Evolutionary conservation across 2,113 vertebrate genomes (phyloP), one percentile per base, ranked within the genome.

Genomic region (zebrafish (Danio rerio)): DNA sequence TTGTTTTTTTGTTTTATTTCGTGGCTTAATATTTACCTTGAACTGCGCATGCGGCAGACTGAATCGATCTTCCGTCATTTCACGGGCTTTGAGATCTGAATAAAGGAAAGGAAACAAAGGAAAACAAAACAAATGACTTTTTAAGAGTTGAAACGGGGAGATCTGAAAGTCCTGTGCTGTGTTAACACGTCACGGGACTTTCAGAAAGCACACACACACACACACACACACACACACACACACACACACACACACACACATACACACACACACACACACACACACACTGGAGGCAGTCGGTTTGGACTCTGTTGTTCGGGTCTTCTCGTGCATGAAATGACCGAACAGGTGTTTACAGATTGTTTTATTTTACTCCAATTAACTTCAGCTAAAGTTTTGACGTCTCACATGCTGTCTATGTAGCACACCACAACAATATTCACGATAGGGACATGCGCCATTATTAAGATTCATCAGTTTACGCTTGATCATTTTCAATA

Each of bases 331-430:
- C 70, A 55, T 55, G 13, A 31, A 53, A 72, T 40, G 20, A 5
- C 40, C 20, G 52, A 72, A 72, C 70, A 72, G 70, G 50, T 72
- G 70, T 50, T 8, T 50, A 72, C 5, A 53, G 50, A 53, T 52
- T 16, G 13, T 2, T 40, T 69, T 69, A 11, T 61, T 11, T 20
- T 61, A 18, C 7, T 71, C 13, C 40, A 72, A 55, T 73, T n/a
- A 31, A 55, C 7, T 40, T 72, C 8, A 18, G 5, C 20, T 53
- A 31, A 72, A 53, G 20, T 72, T 31, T 16, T 1, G 13, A 13
- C 15, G 12, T 55, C 16, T 42, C 21, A 21, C n/a, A 40, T 5
- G 12, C 50, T 53, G 15, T 20, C 0, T 20, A 21, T 16, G 10
- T 40, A 7, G 13, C 20, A 16, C 15, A 16, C 5, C 20, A 62